Evolutionary conservation across 2,888 invertebrate genomes (phyloP), one percentile per base, ranked within the genome.

Genomic region (Lasius fuliginosus): DNA sequence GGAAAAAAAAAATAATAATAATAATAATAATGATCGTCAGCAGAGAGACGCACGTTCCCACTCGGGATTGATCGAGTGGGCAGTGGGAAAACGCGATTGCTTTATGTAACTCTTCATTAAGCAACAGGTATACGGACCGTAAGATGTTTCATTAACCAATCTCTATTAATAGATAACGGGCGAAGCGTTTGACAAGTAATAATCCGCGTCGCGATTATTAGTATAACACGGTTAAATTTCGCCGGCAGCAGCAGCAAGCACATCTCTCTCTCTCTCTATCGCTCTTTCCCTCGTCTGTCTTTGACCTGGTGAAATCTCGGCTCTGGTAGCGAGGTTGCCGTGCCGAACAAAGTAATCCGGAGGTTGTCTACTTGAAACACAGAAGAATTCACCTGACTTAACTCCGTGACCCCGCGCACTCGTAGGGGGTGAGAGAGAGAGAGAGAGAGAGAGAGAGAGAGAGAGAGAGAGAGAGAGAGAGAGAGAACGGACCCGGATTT

Each of bases 401-500:
- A 87, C 87, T 89, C 67, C 86, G 86, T 89, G 89, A 89, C 87
- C 89, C 83, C 69, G 60, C 23, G 64, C 46, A 46, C 33, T 23
- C 65, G 77, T 49, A 68, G 30, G 60, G 85, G 23, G 23, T 0
- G 23, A 23, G 23, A 23, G 23, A 23, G 23, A 23, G 23, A 23
- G 23, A 23, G 23, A 0, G 23, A 23, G 23, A 23, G 23, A 23
- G 23, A 23, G 23, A 23, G 23, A 23, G 23, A 23, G 23, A 6
- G 36, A 6, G 36, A 36, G 36, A 36, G 5, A 36, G 36, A 36
- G 5, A 36, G 36, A 36, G 36, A 4, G 33, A 33, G 33, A 33
- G 33, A 88, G 86, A 87, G 89, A 87, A 77, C 84, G 67, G 87
- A 85, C 85, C 85, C 88, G 86, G 89, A 89, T 89, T 89, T 89